Percentiles rank a stretch among this genome's conserved stretches.
These are phyloP conservation scores for Cetoscarus ocellatus DNA, from an alignment of 2,797 vertebrate genomes.

Conservation along the genomic window DNA sequence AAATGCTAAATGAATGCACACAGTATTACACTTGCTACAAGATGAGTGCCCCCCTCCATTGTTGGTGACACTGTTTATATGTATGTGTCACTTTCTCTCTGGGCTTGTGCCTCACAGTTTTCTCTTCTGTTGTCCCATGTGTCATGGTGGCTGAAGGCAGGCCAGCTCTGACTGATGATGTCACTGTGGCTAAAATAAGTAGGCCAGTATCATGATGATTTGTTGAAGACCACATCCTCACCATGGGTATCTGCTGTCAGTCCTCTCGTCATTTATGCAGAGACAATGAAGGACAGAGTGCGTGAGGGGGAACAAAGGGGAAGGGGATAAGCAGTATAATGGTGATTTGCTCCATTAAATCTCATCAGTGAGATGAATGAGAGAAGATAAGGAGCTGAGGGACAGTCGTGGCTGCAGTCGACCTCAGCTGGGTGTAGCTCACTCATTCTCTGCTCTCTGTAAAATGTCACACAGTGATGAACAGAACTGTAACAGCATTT, in stretches of 20 bases:
- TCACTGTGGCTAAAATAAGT: conserved; percentile 62
- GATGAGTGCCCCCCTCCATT: conserved; percentile 43
- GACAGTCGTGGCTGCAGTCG: conserved; percentile 5
- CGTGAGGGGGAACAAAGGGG: conserved; percentile 12
- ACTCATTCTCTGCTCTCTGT: conserved; percentile 17
- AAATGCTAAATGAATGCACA: conserved; percentile 38
- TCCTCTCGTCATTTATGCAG: conserved; percentile 33
- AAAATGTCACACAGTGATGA: conserved; percentile 21
- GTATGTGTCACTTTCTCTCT: conserved; percentile 52
- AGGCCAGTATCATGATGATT: conserved; percentile 45
- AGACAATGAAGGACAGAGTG: conserved; percentile 29
- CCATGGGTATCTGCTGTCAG: conserved; percentile 16
- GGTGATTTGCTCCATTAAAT: conserved; percentile 46
- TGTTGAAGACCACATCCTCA: conserved; percentile 23
- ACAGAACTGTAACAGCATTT: conserved; percentile 6
- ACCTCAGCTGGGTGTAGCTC: conserved; percentile 25
- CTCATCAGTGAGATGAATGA: conserved; percentile 57
- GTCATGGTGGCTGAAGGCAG: conserved; percentile 61
- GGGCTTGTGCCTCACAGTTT: conserved; percentile 34
- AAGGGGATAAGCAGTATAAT: conserved; percentile 18
- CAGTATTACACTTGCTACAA: conserved; percentile 19
- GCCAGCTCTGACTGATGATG: conserved; percentile 55
- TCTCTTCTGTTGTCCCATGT: conserved; percentile 48
- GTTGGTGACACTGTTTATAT: conserved; percentile 50
- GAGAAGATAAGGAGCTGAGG: conserved; percentile 51